A percentile compares a stretch with the other conserved stretches of the same genome.
These are phyloP conservation scores for Prorops nasuta DNA, from an alignment of 1,140 invertebrate genomes.

Conservation along the genomic window DNA sequence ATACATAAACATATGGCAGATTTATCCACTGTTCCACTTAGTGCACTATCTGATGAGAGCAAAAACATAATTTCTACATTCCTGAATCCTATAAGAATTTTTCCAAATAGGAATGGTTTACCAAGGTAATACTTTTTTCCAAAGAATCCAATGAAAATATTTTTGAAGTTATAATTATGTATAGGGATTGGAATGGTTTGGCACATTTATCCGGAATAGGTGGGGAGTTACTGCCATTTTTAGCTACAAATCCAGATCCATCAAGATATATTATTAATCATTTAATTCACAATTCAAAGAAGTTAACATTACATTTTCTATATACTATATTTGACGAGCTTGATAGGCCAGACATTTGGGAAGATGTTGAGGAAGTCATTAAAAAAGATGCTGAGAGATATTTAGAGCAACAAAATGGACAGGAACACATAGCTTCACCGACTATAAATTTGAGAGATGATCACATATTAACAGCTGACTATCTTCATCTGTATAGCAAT, in stretches of 20 bases:
- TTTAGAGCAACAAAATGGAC: constrained; percentile 29
- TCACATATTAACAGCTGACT: constrained; percentile 50
- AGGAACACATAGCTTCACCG: constrained; percentile 19
- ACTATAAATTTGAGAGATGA: constrained; percentile 31
- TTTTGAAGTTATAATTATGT: constrained; percentile 13
- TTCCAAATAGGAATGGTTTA: constrained; percentile 59
- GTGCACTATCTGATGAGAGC: constrained; percentile 54
- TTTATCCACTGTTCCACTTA: constrained; percentile 64
- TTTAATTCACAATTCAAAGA: constrained; percentile 49
- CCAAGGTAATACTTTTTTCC: constrained; percentile 48
- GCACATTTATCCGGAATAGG: constrained; percentile 58
- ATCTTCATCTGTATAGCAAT: constrained; percentile 53
- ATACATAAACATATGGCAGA: constrained; percentile 56
- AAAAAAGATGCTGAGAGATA: constrained; percentile 48
- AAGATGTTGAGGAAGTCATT: constrained; percentile 55
- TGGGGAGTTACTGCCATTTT: constrained; percentile 50
- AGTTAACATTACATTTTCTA: constrained; percentile 56
- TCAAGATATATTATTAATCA: constrained; percentile 55
- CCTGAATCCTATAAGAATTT: constrained; percentile 62
- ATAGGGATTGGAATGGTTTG: constrained; percentile 69
- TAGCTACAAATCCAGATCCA: constrained; percentile 56
- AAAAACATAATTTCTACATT: constrained; percentile 55
- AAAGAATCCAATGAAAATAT: not conserved
- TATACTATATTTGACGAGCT: constrained; percentile 58
- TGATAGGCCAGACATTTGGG: constrained; percentile 67